Percentiles rank a stretch among this genome's conserved stretches.
Conservation (phyloP, 2,888 invertebrate genomes). For the Drosophila eohydei region DNA sequence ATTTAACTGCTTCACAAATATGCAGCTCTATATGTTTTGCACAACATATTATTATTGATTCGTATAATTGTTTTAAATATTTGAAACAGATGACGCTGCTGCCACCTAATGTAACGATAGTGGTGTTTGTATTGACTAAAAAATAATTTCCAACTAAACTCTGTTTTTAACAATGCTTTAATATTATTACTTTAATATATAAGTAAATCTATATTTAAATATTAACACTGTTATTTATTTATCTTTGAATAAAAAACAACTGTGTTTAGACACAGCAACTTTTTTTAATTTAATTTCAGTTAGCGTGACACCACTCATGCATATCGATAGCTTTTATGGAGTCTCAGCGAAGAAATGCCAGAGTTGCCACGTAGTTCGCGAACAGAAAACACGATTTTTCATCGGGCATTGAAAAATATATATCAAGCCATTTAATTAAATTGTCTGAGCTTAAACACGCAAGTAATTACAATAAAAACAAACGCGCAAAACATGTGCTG, state of each 20-base stretch:
- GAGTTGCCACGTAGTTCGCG: constrained; percentile 30
- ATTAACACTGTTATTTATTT: background rate
- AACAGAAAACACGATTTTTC: constrained; percentile 47
- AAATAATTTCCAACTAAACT: too few relatives aligned
- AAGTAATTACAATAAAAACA: constrained; percentile 26
- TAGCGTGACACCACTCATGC: background rate
- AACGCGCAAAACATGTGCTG: background rate
- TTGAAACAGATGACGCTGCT: background rate
- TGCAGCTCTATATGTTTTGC: background rate
- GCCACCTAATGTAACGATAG: background rate
- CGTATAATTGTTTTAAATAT: background rate
- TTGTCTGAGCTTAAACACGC: constrained; percentile 17
- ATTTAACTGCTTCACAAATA: background rate
- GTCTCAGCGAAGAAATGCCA: constrained; percentile 11
- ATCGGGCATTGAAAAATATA: constrained; percentile 26
- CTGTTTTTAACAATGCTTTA: background rate
- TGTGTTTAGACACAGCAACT: background rate
- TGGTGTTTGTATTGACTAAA: background rate
- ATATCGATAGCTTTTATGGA: constrained; percentile 36
- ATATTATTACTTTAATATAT: background rate
- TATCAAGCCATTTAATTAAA: constrained; percentile 27
- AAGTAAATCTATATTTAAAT: background rate
- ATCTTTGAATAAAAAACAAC: background rate
- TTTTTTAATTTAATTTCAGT: background rate
- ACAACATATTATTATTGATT: background rate